Percentiles rank a stretch among this genome's conserved stretches.
Evolutionary conservation across 2,113 vertebrate species (phyloP).

Genomic region (Spermophilus dauricus): DNA sequence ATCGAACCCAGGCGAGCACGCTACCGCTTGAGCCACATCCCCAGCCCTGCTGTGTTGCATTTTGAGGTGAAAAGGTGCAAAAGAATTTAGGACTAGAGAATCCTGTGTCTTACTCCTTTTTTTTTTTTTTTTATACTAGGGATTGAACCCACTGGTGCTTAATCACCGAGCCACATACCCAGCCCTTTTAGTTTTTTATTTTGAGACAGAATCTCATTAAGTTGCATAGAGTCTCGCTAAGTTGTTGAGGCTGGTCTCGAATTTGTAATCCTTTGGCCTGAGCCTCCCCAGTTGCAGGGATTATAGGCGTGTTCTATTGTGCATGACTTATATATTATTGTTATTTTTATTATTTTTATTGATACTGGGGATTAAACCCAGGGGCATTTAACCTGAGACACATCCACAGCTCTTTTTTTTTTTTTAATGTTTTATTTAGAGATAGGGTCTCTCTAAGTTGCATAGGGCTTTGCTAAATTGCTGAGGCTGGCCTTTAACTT

Average conservation of each 20-base stretch:
- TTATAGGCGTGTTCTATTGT: neutral
- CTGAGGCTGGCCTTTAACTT: too few relatives aligned
- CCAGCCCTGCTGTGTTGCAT: neutral
- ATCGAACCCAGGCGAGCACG: too few relatives aligned
- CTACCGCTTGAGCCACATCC: too few relatives aligned
- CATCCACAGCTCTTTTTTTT: too few relatives aligned
- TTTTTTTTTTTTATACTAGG: neutral
- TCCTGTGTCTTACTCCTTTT: neutral
- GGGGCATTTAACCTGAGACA: too few relatives aligned
- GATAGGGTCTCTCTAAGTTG: too few relatives aligned
- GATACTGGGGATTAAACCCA: too few relatives aligned
- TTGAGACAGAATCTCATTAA: neutral
- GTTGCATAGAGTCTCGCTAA: neutral
- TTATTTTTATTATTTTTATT: too few relatives aligned
- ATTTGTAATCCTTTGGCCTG: neutral
- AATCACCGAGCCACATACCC: too few relatives aligned
- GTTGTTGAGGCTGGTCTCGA: neutral
- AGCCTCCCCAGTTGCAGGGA: neutral
- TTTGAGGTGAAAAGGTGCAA: neutral
- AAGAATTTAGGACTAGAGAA: accelerated
- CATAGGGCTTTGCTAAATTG: too few relatives aligned
- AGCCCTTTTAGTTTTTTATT: neutral
- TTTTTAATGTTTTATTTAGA: too few relatives aligned
- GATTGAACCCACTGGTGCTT: too few relatives aligned
- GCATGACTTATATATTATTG: neutral